Conservation (phyloP, 2,797 vertebrate genomes). For the Petrocephalus sullivani region DNA sequence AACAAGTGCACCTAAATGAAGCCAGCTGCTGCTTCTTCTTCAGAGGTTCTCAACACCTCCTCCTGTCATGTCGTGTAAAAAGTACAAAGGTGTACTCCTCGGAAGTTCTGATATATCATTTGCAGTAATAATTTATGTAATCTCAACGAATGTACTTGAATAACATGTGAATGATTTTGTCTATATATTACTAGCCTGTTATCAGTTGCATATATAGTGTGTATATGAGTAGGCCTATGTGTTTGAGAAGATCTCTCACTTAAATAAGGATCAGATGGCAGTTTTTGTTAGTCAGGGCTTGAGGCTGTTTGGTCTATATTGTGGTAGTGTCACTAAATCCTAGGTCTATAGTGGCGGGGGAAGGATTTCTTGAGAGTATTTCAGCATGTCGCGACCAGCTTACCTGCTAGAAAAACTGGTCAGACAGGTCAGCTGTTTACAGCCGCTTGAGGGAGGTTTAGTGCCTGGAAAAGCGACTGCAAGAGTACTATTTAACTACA, state of each 20-base stretch:
- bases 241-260: background rate
- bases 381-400: background rate
- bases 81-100: background rate
- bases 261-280: background rate
- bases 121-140: background rate
- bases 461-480: background rate
- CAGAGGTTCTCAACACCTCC: background rate
- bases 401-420: background rate
- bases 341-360: background rate
- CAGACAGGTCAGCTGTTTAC: background rate
- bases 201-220: background rate
- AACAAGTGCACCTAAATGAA: background rate
- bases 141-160: background rate
- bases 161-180: background rate
- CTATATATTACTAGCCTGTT: background rate
- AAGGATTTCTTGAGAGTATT: background rate
- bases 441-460: background rate
- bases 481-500: background rate
- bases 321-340: background rate
- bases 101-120: background rate
- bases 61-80: background rate
- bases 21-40: background rate
- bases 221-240: background rate
- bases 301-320: background rate
- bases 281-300: background rate